Conservation (phyloP, 2,113 vertebrate genomes). For the Choloepus hoffmanni region DNA sequence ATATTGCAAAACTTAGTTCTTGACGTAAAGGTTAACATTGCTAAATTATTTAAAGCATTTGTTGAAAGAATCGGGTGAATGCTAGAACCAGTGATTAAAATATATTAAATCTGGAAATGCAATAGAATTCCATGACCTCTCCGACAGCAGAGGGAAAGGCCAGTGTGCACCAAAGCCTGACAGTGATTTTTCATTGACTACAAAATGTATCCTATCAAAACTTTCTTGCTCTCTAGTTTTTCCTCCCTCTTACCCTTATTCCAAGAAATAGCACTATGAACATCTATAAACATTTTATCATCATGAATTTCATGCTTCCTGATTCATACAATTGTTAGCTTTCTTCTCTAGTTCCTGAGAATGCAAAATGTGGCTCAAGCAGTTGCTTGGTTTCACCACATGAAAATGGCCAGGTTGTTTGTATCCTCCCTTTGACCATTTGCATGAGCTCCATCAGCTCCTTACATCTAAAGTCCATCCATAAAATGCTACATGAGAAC, state of each 20-base stretch:
- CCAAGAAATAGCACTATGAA: background rate
- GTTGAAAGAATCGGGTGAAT: background rate
- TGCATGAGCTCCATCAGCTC: slow-evolving; percentile 75
- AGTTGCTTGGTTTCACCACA: slow-evolving; percentile 33
- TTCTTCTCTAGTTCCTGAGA: slow-evolving; percentile 50
- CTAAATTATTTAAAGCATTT: background rate
- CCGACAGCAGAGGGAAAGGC: no score
- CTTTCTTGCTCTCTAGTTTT: background rate
- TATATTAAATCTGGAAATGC: background rate
- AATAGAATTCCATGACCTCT: background rate
- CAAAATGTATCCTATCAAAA: background rate
- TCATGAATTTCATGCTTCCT: slow-evolving; percentile 42
- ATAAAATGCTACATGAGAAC: slow-evolving; percentile 79
- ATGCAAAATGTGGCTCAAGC: slow-evolving; percentile 50
- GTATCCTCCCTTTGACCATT: slow-evolving; percentile 77
- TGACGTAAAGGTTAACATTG: background rate
- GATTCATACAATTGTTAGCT: slow-evolving; percentile 57
- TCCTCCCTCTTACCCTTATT: background rate
- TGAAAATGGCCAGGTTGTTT: slow-evolving; percentile 57
- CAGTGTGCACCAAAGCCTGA: background rate
- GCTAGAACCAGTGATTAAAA: no score
- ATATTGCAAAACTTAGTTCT: background rate
- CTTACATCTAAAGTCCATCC: slow-evolving; percentile 77
- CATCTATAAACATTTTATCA: slow-evolving; percentile 71
- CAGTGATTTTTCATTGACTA: background rate